Base-by-base conservation (phyloP, 2,797 vertebrate species). In the Tapera naevia region DNA sequence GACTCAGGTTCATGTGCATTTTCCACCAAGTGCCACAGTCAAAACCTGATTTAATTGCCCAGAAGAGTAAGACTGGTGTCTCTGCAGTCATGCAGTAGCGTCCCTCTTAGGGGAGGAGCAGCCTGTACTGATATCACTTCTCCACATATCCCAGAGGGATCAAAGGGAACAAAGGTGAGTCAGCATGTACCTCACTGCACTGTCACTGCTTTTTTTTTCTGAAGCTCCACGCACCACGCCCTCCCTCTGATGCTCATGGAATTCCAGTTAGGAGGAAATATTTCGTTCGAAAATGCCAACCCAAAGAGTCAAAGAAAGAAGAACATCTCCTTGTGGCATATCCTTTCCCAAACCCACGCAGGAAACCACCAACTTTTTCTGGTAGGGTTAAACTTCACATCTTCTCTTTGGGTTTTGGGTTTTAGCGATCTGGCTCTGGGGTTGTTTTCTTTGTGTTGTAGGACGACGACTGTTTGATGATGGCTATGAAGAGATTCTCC, bases 401-500 rank as follows among this genome's bases (percentile, higher is more conserved):
- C 16, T 60, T 46, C 10, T 28, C 50, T 60, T 57, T 56, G 56
- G 13, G 3, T 22, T 76, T 73, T 93, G 43, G 5, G 35, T 25
- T 79, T 78, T 24, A 56, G 21, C 27, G 12, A 72, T 54, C 30
- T 37, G 41, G 9, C 32, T 70, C 41, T 86, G 60, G 8, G 33
- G 9, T 69, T 69, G 69, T 3, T 11, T 32, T 1, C 48, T 25
- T 65, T 66, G 5, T 81, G 11, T 76, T 76, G n/a, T 62, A 99
- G 98, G 95, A 71, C 79, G 87, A 1, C 92, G 97, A 19, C 93
- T 95, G 71, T 85, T 94, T 22, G 97, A 97, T 65, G 97, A 98
- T 66, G 89, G 94, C 45, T 43, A 91, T 64, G 97, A 98, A 54
- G 97, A 98, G 97, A 93, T 99, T 91, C 98, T 99, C 89, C 98